Percentiles rank a stretch among this genome's conserved stretches.
phyloP scores from a whole-genome alignment of 2,888 invertebrate genomes.

The Diarsia mendica region DNA sequence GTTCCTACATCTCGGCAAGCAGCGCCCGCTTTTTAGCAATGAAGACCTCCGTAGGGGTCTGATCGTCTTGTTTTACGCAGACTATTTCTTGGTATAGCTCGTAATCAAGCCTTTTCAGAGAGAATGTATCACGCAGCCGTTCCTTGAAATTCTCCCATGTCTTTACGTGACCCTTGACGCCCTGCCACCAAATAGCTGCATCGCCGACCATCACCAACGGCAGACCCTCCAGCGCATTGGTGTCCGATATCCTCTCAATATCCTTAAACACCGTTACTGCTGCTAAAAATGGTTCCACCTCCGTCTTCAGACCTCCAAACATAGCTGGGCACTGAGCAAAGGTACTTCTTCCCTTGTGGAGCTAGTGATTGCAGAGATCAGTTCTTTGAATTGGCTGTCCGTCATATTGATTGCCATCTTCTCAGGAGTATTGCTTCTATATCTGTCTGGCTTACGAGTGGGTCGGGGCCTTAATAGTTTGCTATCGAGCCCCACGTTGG shows the following conservation, averaged over 20 bases:
- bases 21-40: too few species aligned
- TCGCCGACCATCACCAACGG: slow-evolving; percentile 20
- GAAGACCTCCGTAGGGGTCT: too few species aligned
- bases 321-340: slow-evolving; percentile 19
- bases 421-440: slow-evolving; percentile 1
- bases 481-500: slow-evolving; percentile 22
- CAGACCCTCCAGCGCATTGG: slow-evolving; percentile 25
- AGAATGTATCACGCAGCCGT: too few species aligned
- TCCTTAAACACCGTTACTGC: slow-evolving; percentile 29
- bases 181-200: slow-evolving; percentile 35
- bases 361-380: slow-evolving; percentile 18
- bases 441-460: too few species aligned
- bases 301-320: slow-evolving; percentile 20
- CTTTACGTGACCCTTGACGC: slow-evolving; percentile 25
- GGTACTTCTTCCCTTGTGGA: slow-evolving; percentile 10
- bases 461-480: slow-evolving; percentile 33
- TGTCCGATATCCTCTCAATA: slow-evolving; percentile 16
- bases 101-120: too few species aligned
- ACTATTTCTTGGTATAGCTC: too few species aligned
- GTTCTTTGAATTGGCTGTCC: slow-evolving; percentile 17
- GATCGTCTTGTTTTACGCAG: too few species aligned
- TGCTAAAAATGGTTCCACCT: slow-evolving; percentile 25
- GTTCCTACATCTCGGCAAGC: too few species aligned
- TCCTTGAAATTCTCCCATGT: too few species aligned
- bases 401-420: slow-evolving; percentile 26